These are phyloP conservation scores for Sylvietta virens DNA, from an alignment of 2,113 vertebrate genomes.

Conservation along the genomic window DNA sequence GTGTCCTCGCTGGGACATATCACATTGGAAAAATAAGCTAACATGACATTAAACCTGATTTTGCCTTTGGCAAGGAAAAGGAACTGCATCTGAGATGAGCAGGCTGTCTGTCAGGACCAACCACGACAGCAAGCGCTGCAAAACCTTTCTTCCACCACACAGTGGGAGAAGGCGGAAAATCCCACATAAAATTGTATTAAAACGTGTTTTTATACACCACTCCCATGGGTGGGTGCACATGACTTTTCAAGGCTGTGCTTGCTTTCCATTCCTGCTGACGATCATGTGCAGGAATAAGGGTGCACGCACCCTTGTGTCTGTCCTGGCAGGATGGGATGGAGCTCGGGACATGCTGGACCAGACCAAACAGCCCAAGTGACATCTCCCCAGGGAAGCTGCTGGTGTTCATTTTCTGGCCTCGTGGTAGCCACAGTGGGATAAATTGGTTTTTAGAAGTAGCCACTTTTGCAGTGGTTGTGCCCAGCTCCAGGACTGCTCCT, in stretches of 20 bases:
- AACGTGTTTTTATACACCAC: accelerated
- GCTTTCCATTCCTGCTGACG: not conserved
- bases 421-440: not conserved
- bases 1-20: not conserved
- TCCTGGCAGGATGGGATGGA: not conserved
- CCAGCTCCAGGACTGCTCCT: not conserved
- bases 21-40: not conserved
- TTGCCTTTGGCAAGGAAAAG: not conserved
- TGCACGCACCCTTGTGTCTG: accelerated
- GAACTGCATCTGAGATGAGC: not conserved
- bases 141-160: not conserved
- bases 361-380: not conserved
- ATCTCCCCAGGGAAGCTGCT: not conserved
- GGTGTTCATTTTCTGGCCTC: not conserved
- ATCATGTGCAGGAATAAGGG: accelerated
- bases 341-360: not conserved
- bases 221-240: accelerated
- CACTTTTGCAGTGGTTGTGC: not conserved
- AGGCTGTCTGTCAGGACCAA: not conserved
- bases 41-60: not conserved
- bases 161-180: not conserved
- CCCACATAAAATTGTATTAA: not conserved
- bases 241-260: not conserved
- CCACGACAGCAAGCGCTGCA: not conserved
- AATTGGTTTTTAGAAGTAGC: not conserved